phyloP scores from a whole-genome alignment of 1,140 invertebrate genomes.

The Cydia fagiglandana region DNA sequence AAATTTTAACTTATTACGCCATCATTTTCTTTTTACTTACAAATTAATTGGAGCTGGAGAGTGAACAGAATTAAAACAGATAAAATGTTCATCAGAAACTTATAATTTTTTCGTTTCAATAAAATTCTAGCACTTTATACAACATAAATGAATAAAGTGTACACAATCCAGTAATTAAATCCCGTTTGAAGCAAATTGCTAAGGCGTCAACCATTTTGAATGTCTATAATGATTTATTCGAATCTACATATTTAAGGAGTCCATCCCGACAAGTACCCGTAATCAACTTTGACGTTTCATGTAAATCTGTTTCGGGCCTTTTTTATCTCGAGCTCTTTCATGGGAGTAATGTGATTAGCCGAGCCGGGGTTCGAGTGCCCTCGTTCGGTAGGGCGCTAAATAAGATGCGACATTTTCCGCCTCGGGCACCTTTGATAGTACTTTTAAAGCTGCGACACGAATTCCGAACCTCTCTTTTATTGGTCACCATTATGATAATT shows the following conservation, averaged over 20 bases:
- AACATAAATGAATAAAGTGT: background rate
- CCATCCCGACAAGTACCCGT: slow-evolving; percentile 44
- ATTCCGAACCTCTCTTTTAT: slow-evolving; percentile 74
- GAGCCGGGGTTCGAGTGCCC: slow-evolving; percentile 54
- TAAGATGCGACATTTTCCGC: slow-evolving; percentile 77
- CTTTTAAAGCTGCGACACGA: slow-evolving; percentile 75
- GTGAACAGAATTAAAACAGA: background rate
- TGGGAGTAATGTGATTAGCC: slow-evolving; percentile 74
- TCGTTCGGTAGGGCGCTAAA: slow-evolving; percentile 67
- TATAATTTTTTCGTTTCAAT: background rate
- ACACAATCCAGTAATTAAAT: slow-evolving; percentile 13
- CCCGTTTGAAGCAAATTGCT: slow-evolving; percentile 8
- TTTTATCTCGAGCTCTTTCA: slow-evolving; percentile 70
- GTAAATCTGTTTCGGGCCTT: slow-evolving; percentile 72
- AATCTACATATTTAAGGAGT: slow-evolving; percentile 46
- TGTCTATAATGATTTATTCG: slow-evolving; percentile 43
- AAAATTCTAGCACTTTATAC: background rate
- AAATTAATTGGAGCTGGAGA: background rate
- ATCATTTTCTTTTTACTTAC: background rate
- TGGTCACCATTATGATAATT: slow-evolving; percentile 78
- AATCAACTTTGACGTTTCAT: slow-evolving; percentile 72
- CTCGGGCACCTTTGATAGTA: slow-evolving; percentile 75
- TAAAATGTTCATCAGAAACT: background rate
- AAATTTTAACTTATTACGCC: background rate
- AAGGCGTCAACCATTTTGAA: slow-evolving; percentile 25